These are phyloP conservation scores for Diaperis boleti DNA, from an alignment of 2,888 invertebrate genomes.

Conservation along the genomic window DNA sequence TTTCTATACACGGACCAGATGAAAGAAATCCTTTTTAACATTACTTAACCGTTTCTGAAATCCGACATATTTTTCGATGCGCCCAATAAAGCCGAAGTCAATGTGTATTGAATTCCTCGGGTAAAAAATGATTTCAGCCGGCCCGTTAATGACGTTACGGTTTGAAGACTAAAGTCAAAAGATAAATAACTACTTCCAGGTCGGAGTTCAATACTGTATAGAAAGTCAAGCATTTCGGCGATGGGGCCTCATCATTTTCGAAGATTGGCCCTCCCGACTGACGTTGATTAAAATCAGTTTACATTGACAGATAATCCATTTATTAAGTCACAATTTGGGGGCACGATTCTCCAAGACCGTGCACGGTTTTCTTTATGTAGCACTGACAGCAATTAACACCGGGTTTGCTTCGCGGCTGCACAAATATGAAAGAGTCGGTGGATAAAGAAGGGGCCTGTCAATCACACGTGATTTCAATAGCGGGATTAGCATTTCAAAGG, in stretches of 20 bases:
- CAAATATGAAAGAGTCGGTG: slow-evolving; percentile 51
- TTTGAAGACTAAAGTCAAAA: slow-evolving; percentile 21
- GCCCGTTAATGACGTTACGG: slow-evolving; percentile 26
- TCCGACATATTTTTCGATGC: slow-evolving; percentile 24
- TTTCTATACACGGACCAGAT: background rate
- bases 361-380: slow-evolving; percentile 29
- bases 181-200: slow-evolving; percentile 38
- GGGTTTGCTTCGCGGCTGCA: slow-evolving; percentile 51
- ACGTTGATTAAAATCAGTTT: slow-evolving; percentile 33
- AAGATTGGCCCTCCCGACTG: slow-evolving; percentile 23
- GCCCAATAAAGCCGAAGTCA: slow-evolving; percentile 15
- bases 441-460: slow-evolving; percentile 61
- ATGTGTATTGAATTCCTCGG: slow-evolving; percentile 24
- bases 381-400: slow-evolving; percentile 57
- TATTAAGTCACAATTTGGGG: slow-evolving; percentile 36
- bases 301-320: slow-evolving; percentile 35
- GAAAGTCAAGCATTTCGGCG: slow-evolving; percentile 22
- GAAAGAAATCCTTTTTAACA: slow-evolving; percentile 3
- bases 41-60: slow-evolving; percentile 14
- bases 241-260: slow-evolving; percentile 23
- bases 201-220: slow-evolving; percentile 30
- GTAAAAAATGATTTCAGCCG: slow-evolving; percentile 26
- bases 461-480: slow-evolving; percentile 60
- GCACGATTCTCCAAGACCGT: slow-evolving; percentile 21
- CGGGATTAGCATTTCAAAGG: slow-evolving; percentile 64